Evolutionary conservation across 2,888 invertebrate species (phyloP), one percentile per base, ranked within the genome.

Genomic region (Lepidochrysops patricia): DNA sequence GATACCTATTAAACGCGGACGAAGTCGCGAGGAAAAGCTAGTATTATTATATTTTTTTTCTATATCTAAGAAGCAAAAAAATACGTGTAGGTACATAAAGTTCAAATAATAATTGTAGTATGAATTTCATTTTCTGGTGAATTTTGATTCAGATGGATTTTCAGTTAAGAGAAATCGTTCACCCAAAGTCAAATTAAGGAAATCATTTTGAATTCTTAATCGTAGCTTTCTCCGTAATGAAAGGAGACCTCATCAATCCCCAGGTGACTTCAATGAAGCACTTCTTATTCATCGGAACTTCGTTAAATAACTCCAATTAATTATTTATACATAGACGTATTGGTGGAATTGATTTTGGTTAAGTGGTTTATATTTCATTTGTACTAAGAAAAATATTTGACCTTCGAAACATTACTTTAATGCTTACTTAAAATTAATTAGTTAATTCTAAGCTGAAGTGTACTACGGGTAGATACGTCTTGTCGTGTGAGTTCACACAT

Each of bases 231-330:
- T 60, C 57, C 57, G 52, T 59, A 64, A 66, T 63, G 61, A 63
- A 61, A 62, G 63, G 63, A 60, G 60, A 61, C 68, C 70, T 73
- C 80, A 83, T 84, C 78, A 82, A 83, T 84, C 76, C 73, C 67
- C 70, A 68, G 71, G 75, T 76, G 80, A 79, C 77, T 81, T 82
- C 80, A 82, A 84, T 82, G 76, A 79, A 75, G 64, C 75, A 67
- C 72, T 75, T 78, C 82, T 80, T 77, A 81, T 80, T 79, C 76
- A 77, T 66, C 7, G 65, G 71, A 68, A 73, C 77, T 79, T 77
- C 73, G 74, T 77, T 77, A 82, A 81, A 82, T 84, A 84, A 72
- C 72, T 69, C 72, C 77, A 79, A 85, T 84, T 84, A 81, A 83
- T 84, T 83, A 84, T 79, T 75, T 75, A 79, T 75, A 75, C 72